phyloP scores from a whole-genome alignment of 2,888 invertebrate genomes.

The Notocelia uddmanniana region DNA sequence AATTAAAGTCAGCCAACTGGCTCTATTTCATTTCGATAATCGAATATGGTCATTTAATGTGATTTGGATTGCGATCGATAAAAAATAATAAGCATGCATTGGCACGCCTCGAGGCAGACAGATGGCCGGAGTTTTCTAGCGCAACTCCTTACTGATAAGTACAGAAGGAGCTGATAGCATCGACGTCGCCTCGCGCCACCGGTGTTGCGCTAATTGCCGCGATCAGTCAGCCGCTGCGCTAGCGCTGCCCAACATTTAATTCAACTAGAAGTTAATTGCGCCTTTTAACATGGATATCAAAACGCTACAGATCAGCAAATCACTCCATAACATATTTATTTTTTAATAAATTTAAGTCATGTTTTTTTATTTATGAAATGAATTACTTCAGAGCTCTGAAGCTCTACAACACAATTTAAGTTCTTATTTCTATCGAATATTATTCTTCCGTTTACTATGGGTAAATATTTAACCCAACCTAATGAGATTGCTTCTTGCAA shows the following conservation, averaged over 20 bases:
- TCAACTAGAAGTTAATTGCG: slow-evolving; percentile 27
- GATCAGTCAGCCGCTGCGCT: slow-evolving; percentile 40
- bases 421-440: no score
- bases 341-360: not conserved
- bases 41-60: slow-evolving; percentile 25
- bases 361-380: not conserved
- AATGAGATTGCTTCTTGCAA: not conserved
- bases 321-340: not conserved
- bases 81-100: slow-evolving; percentile 31
- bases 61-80: slow-evolving; percentile 32
- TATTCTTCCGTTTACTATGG: no score
- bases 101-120: slow-evolving; percentile 35
- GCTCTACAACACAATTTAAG: no score
- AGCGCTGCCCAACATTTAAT: slow-evolving; percentile 26
- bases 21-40: slow-evolving; percentile 4
- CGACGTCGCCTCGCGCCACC: slow-evolving; percentile 21
- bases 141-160: slow-evolving; percentile 31
- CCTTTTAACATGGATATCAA: slow-evolving; percentile 31
- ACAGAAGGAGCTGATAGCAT: slow-evolving; percentile 30
- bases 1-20: slow-evolving; percentile 5
- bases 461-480: not conserved
- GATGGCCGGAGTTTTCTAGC: slow-evolving; percentile 33
- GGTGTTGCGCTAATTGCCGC: slow-evolving; percentile 42
- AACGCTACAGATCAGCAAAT: slow-evolving; percentile 25
- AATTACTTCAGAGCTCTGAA: no score